Evolutionary conservation across 1,140 invertebrate genomes (phyloP), one percentile per base, ranked within the genome.

Genomic region (Ptiloglossa arizonensis): DNA sequence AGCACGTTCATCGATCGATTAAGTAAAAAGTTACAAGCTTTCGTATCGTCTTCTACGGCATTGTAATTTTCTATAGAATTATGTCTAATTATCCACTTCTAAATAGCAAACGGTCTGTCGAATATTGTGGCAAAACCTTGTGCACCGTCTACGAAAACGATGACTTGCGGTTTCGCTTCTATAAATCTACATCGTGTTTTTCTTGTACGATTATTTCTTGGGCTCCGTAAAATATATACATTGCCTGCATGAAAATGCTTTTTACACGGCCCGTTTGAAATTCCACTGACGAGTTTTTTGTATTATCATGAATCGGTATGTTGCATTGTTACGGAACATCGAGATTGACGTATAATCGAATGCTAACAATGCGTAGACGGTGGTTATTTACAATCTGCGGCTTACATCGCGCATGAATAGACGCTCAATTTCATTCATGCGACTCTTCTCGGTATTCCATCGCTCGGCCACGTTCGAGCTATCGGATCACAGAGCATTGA

Each of bases 311-410:
- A 69, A 57, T 59, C 29, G 66, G 1, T 5, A 11, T 41, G 13
- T 69, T 3, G 41, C 22, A 59, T 59, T 41, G 41, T 76, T 69
- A 69, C 52, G 54, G 48, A 29, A 59, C 73, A 29, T 35, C 32
- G 66, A 50, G 70, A 83, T 60, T 75, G 75, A 68, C 60, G 68
- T 82, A 79, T 80, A 80, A 71, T 78, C 81, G 75, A 84, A 72
- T 29, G 66, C 63, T 64, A 50, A 60, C 63, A 83, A 83, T 57
- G 22, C 57, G 19, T 57, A 67, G 80, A 88, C 81, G 83, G 86
- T 88, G 83, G 83, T 75, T 88, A 83, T 86, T 88, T 87, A 89
- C 86, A 76, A 90, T 83, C 80, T 87, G 82, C 83, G 82, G 79
- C 80, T 82, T 85, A 74, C 52, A 78, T 71, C 82, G 85, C 75